Evolutionary conservation across 1,140 invertebrate genomes (phyloP).

Genomic region (Helicoverpa armigera): DNA sequence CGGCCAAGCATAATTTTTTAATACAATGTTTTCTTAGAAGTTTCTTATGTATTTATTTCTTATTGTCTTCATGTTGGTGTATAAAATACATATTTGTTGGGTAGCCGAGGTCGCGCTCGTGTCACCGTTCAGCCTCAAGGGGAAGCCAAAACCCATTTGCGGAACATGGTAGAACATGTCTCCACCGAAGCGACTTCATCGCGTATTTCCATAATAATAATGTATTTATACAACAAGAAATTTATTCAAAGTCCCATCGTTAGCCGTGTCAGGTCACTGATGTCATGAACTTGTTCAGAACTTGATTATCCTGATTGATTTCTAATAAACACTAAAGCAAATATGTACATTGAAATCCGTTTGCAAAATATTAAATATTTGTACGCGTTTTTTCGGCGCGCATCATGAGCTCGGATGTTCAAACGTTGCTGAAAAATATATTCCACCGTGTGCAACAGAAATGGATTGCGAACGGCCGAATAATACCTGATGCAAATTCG

Average conservation of each 20-base stretch:
- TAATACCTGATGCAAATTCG: constrained; percentile 43
- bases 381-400: constrained; percentile 1
- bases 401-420: constrained; percentile 55
- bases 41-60: neutral
- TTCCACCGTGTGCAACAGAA: constrained; percentile 53
- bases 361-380: neutral
- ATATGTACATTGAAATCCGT: neutral
- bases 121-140: constrained; percentile 39
- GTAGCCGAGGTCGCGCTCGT: constrained; percentile 20
- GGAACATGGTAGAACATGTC: constrained; percentile 47
- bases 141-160: constrained; percentile 49
- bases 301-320: constrained; percentile 29
- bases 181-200: constrained; percentile 43
- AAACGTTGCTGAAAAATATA: constrained; percentile 65
- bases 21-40: neutral
- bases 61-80: constrained; percentile 3
- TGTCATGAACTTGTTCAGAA: constrained; percentile 51
- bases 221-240: constrained; percentile 61
- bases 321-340: neutral
- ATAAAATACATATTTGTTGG: constrained; percentile 32
- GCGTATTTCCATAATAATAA: constrained; percentile 69
- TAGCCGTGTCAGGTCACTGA: constrained; percentile 59
- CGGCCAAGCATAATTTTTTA: neutral
- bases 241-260: constrained; percentile 67
- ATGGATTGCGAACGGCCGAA: constrained; percentile 56